phyloP scores from a whole-genome alignment of 1,140 invertebrate genomes.

The Zaprionus ghesquierei region DNA sequence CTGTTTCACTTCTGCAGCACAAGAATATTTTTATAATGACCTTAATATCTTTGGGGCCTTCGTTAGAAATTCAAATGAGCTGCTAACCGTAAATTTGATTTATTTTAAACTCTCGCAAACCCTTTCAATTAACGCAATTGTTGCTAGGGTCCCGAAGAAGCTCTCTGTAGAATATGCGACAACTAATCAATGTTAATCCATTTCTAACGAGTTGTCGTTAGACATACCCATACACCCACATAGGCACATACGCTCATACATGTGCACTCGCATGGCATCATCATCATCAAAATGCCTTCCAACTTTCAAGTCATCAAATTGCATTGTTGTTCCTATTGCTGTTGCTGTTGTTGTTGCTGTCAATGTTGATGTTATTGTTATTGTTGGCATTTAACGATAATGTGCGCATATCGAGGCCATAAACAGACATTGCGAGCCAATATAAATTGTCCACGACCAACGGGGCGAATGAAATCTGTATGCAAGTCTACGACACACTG shows the following conservation, averaged over 20 bases:
- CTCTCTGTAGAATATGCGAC: background rate
- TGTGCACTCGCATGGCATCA: conserved; percentile 53
- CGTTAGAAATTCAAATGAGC: conserved; percentile 52
- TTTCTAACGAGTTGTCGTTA: conserved; percentile 75
- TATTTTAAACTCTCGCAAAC: conserved; percentile 34
- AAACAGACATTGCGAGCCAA: conserved; percentile 58
- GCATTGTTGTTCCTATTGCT: conserved; percentile 49
- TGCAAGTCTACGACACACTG: conserved; percentile 35
- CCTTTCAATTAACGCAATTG: conserved; percentile 44
- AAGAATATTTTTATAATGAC: conserved; percentile 18
- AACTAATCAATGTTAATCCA: conserved; percentile 77
- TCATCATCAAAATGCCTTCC: conserved; percentile 63
- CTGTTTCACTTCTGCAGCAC: conserved; percentile 12
- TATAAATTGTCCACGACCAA: conserved; percentile 36
- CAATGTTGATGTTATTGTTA: conserved; percentile 17
- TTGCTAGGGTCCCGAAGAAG: background rate
- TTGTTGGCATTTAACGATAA: conserved; percentile 70
- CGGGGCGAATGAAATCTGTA: conserved; percentile 35
- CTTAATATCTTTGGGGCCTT: conserved; percentile 18
- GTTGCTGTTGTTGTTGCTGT: conserved; percentile 26
- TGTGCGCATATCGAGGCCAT: conserved; percentile 70
- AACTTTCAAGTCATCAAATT: conserved; percentile 71
- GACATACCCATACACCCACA: conserved; percentile 14
- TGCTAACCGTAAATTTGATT: conserved; percentile 49
- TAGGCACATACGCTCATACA: conserved; percentile 16